phyloP scores from a whole-genome alignment of 1,140 invertebrate species.

The Periplaneta americana region DNA sequence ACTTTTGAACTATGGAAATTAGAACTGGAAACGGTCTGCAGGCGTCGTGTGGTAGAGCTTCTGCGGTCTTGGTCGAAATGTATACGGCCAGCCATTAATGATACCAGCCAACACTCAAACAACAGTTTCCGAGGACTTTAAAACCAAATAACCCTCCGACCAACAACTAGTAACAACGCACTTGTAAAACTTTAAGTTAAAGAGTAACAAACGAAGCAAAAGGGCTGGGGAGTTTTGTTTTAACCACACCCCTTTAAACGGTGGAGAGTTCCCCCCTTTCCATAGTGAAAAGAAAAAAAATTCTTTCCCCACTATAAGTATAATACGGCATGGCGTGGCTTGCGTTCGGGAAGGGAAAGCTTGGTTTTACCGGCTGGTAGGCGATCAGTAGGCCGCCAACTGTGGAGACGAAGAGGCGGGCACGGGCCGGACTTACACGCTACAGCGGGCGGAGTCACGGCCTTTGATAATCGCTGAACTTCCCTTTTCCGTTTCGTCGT shows the following conservation, averaged over 20 bases:
- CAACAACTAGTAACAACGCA: neutral
- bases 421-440: neutral
- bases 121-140: neutral
- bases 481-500: neutral
- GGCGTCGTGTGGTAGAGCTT: neutral
- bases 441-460: neutral
- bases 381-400: neutral
- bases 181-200: neutral
- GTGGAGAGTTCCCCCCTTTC: neutral
- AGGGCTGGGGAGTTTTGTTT: neutral
- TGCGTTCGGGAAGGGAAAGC: neutral
- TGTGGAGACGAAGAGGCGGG: neutral
- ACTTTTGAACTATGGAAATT: neutral
- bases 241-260: neutral
- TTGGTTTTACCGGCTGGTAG: neutral
- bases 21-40: neutral
- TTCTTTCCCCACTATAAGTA: neutral
- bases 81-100: neutral
- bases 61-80: neutral
- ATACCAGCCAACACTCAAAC: neutral
- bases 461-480: neutral
- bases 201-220: neutral
- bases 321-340: neutral
- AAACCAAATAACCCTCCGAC: neutral
- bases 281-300: neutral